phyloP scores from a whole-genome alignment of 2,797 vertebrate species.

The Valencia hispanica region DNA sequence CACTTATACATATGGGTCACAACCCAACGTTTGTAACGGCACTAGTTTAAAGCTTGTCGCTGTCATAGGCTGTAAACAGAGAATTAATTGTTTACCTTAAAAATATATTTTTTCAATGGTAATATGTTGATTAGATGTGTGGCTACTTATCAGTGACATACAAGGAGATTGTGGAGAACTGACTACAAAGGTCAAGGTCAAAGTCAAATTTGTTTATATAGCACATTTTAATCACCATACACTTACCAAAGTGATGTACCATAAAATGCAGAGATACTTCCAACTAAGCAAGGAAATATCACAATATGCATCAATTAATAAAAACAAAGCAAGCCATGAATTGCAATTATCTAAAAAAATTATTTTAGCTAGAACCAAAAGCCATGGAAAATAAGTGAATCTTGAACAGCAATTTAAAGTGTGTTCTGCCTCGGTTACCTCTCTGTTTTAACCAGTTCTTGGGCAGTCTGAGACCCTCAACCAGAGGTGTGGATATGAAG shows the following conservation, averaged over 20 bases:
- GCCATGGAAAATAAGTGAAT: not conserved
- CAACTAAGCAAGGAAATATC: not conserved
- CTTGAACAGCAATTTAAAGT: not conserved
- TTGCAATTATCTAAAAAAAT: not conserved
- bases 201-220: not conserved
- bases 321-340: not conserved
- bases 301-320: not conserved
- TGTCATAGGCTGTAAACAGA: not conserved
- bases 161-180: not conserved
- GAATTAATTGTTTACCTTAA: not conserved
- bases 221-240: not conserved
- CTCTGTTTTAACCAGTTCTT: not conserved
- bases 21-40: no score
- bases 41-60: not conserved
- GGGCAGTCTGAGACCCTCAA: not conserved
- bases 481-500: not conserved
- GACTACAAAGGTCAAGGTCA: not conserved
- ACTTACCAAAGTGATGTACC: not conserved
- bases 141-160: not conserved
- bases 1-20: not conserved
- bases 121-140: not conserved
- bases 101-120: not conserved
- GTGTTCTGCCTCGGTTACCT: not conserved
- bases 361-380: not conserved
- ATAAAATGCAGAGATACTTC: not conserved